phyloP scores from a whole-genome alignment of 1,140 invertebrate genomes.

The Aphis craccivora region DNA sequence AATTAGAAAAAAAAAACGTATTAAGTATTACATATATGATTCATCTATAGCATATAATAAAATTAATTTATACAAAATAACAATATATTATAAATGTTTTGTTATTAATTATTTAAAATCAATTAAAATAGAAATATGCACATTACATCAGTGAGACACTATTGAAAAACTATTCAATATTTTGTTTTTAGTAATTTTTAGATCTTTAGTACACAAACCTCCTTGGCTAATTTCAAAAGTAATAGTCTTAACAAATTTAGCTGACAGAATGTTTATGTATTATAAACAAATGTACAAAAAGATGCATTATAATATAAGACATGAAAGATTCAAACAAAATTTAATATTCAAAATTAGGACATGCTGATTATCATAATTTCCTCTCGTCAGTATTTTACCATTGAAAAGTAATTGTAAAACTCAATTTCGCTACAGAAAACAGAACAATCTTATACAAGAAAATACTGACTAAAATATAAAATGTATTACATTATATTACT shows the following conservation, averaged over 20 bases:
- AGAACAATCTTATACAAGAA: background rate
- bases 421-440: background rate
- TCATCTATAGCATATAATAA: too few relatives aligned
- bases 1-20: too few relatives aligned
- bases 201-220: background rate
- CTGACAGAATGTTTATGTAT: background rate
- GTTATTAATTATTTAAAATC: too few relatives aligned
- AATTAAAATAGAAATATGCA: too few relatives aligned
- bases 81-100: too few relatives aligned
- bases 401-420: background rate
- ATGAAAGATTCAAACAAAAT: background rate
- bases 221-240: background rate
- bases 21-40: too few relatives aligned
- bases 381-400: background rate
- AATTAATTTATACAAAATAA: too few relatives aligned
- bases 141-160: background rate
- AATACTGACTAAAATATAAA: background rate
- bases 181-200: background rate
- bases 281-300: background rate
- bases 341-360: constrained; percentile 2
- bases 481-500: background rate
- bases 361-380: background rate
- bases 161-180: background rate
- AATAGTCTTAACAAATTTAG: background rate
- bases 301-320: background rate